Evolutionary conservation across 2,113 vertebrate species (phyloP).

Genomic region (Silurus glanis): DNA sequence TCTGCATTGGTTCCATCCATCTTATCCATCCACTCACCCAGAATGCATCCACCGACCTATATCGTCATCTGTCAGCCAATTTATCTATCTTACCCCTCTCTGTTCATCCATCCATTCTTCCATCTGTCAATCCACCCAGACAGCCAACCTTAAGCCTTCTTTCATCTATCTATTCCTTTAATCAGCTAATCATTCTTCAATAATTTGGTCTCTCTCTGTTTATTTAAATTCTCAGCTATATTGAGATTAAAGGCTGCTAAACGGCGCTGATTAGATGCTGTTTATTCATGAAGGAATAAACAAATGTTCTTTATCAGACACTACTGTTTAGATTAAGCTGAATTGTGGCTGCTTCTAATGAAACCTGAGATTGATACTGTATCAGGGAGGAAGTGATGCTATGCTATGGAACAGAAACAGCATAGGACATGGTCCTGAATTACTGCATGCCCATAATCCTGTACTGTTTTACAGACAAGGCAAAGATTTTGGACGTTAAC

Average conservation of each 20-base stretch:
- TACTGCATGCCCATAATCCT: constrained; percentile 8
- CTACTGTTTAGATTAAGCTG: constrained; percentile 62
- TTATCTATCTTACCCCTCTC: background rate
- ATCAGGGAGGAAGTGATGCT: background rate
- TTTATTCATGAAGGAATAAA: constrained; percentile 52
- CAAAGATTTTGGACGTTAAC: background rate
- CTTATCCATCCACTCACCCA: background rate
- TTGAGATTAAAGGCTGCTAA: background rate
- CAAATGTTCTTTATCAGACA: constrained; percentile 57
- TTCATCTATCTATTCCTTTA: background rate
- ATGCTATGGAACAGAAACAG: background rate
- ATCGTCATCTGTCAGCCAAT: background rate
- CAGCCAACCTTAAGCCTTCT: no score
- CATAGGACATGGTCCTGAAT: background rate
- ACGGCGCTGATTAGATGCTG: constrained; percentile 14
- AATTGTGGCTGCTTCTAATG: constrained; percentile 62
- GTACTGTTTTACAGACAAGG: background rate
- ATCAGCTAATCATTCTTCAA: background rate
- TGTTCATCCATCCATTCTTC: background rate
- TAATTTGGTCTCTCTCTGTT: background rate
- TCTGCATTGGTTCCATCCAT: background rate
- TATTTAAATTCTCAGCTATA: constrained; percentile 10
- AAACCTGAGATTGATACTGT: constrained; percentile 42
- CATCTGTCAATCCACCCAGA: background rate
- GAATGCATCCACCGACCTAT: background rate